Evolutionary conservation across 1,140 invertebrate species (phyloP), one percentile per base, ranked within the genome.

Genomic region (Papilio glaucus): DNA sequence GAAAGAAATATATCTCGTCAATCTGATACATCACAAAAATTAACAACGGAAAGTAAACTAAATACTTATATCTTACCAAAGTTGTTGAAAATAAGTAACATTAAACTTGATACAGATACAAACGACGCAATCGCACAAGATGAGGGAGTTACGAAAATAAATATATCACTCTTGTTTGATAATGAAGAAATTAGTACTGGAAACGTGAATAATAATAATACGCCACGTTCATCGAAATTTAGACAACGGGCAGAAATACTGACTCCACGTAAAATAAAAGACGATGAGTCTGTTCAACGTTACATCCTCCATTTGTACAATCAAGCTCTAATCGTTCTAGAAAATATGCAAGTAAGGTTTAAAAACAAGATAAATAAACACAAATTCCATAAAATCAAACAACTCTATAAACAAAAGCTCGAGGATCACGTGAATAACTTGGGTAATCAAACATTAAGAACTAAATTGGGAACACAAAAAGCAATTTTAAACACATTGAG

Each of bases 401-500:
- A 45, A 15, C 18, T 33, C 38, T 86, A 81, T 49, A 68, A 80
- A 33, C 72, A 79, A 6, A 81, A 83, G 71, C 83, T 84, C 33
- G 38, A 62, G 9, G 73, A 79, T 13, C 82, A 80, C 26, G 29
- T 87, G 0, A 60, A 60, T 37, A 68, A 81, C 15, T 81, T 75
- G 0, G 61, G 74, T 37, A 72, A 77, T n/a, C 77, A 82, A n/a
- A 77, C 72, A 4, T 77, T 87, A 12, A 82, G 73, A 77, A 85
- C 82, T 0, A 79, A 73, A 37, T 62, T 79, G 9, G 81, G 81
- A 1, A 71, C 45, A 0, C 80, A 85, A 41, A 85, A 85, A 61
- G 80, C 85, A 1, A 76, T 87, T 26, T 39, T 85, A 0, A 84
- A 87, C 26, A 81, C 75, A 0, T 79, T 87, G 8, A 76, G 85